Percentiles rank a stretch among this genome's conserved stretches.
Evolutionary conservation across 1,140 invertebrate genomes (phyloP).

Genomic region (Conopomorpha cramerella): DNA sequence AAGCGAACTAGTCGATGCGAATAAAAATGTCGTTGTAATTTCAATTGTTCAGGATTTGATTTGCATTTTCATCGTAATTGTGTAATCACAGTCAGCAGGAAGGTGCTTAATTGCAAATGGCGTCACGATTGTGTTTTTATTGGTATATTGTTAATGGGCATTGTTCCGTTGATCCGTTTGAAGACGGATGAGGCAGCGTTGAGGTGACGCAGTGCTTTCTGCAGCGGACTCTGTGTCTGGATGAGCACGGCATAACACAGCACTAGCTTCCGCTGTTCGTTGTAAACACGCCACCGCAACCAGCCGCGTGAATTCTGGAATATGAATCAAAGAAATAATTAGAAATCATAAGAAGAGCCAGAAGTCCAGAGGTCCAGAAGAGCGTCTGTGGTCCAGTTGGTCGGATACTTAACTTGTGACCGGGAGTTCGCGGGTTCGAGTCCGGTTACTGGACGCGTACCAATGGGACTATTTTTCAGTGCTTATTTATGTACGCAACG

Average conservation of each 20-base stretch:
- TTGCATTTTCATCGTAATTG: not conserved
- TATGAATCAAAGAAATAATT: slow-evolving; percentile 2
- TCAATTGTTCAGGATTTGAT: not conserved
- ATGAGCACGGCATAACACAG: slow-evolving; percentile 37
- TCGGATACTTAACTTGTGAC: too few relatives aligned
- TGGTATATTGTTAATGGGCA: not conserved
- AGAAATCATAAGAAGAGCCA: not conserved
- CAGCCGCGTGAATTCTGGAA: slow-evolving; percentile 37
- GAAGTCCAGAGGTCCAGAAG: too few relatives aligned
- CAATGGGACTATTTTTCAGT: too few relatives aligned
- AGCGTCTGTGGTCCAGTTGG: too few relatives aligned
- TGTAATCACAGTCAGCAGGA: not conserved
- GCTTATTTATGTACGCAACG: too few relatives aligned
- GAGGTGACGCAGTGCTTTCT: slow-evolving; percentile 16
- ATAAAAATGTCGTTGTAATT: not conserved
- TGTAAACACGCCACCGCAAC: slow-evolving; percentile 31
- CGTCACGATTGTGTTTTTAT: not conserved
- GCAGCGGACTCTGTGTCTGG: slow-evolving; percentile 27
- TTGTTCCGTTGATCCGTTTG: not conserved
- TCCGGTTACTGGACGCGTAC: too few relatives aligned
- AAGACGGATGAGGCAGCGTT: not conserved
- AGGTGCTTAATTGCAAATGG: not conserved
- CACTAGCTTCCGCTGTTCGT: slow-evolving; percentile 20
- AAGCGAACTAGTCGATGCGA: too few relatives aligned
- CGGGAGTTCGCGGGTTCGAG: too few relatives aligned